phyloP scores from a whole-genome alignment of 2,797 vertebrate genomes.

The Capromys pilorides region DNA sequence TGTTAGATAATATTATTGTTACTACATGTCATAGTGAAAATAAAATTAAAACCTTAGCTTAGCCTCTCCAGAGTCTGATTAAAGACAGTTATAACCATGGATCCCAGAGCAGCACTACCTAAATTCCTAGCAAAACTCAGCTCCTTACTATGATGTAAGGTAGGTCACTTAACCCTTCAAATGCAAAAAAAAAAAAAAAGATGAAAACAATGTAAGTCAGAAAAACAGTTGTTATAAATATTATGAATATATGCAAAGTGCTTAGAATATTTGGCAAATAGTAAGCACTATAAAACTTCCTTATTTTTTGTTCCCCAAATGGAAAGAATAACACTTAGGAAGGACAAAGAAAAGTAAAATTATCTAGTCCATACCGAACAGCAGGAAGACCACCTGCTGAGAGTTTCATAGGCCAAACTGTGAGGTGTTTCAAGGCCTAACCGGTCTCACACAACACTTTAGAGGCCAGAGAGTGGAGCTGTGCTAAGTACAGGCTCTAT shows the following conservation, averaged over 20 bases:
- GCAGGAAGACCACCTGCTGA: neutral
- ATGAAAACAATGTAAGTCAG: neutral
- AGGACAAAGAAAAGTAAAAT: slow-evolving; percentile 10
- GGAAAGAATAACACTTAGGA: neutral
- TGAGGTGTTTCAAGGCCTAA: neutral
- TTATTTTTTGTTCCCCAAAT: neutral
- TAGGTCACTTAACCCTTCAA: neutral
- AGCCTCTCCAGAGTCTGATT: neutral
- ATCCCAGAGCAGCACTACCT: neutral
- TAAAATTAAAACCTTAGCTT: slow-evolving; percentile 19
- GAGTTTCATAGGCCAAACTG: neutral
- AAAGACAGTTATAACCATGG: neutral
- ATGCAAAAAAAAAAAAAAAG: neutral
- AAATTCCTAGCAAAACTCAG: neutral
- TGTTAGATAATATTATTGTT: neutral
- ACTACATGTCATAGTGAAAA: neutral
- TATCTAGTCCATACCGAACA: neutral
- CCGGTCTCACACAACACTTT: neutral
- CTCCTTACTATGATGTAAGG: neutral
- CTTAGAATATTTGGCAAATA: neutral
- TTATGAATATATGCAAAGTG: neutral
- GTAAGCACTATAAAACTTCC: neutral
- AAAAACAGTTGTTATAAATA: slow-evolving; percentile 3
- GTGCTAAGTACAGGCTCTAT: neutral
- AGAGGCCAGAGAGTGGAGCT: neutral